phyloP scores from a whole-genome alignment of 2,113 vertebrate species.

The Fukomys damarensis region DNA sequence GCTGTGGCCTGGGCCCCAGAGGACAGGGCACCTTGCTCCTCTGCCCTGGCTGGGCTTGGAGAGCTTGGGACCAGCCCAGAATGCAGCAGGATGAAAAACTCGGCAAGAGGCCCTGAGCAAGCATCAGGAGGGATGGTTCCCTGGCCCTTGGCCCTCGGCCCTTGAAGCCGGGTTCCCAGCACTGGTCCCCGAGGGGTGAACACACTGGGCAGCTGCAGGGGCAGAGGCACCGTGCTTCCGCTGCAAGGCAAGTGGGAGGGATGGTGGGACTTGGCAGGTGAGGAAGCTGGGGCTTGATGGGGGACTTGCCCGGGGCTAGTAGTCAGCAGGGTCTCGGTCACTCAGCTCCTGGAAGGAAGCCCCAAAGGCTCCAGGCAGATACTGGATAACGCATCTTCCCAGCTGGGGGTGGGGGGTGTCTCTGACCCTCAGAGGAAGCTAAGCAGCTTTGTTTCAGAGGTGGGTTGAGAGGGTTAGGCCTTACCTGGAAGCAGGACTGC shows the following conservation, averaged over 20 bases:
- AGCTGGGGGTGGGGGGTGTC: not conserved
- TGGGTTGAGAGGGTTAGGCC: not conserved
- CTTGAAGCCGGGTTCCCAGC: no score
- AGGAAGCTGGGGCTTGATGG: not conserved
- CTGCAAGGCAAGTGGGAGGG: no score
- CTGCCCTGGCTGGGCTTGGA: not conserved
- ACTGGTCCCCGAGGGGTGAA: not conserved
- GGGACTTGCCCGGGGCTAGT: not conserved
- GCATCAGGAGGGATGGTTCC: not conserved
- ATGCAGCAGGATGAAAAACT: accelerated
- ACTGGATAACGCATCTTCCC: no score
- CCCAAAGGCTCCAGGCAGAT: not conserved
- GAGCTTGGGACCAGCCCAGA: not conserved
- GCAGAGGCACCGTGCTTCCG: not conserved
- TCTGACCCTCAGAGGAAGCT: not conserved
- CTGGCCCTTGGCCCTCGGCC: not conserved
- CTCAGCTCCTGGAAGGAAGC: no score
- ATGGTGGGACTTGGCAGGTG: accelerated
- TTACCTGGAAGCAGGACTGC: not conserved
- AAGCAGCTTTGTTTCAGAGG: not conserved
- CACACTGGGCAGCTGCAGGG: accelerated
- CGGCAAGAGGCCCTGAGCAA: not conserved
- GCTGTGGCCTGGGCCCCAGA: not conserved
- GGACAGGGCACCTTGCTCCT: not conserved
- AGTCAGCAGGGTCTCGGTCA: accelerated